Percentiles rank a stretch among this genome's conserved stretches.
These are phyloP conservation scores for Palaemon carinicauda DNA, from an alignment of 1,140 invertebrate genomes.

Conservation along the genomic window DNA sequence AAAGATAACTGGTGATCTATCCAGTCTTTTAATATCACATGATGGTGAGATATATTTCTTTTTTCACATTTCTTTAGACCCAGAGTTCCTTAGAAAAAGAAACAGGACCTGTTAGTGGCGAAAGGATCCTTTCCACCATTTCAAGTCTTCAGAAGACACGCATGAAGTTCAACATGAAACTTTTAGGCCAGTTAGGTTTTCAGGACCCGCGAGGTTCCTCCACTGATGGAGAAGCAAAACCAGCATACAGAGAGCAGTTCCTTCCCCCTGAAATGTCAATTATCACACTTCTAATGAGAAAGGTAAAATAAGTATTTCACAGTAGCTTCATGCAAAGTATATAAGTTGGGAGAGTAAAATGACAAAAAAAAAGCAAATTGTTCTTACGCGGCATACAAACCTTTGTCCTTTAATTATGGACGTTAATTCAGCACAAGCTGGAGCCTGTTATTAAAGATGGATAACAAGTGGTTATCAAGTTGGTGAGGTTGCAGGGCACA, in stretches of 20 bases:
- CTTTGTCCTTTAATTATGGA: too few relatives aligned
- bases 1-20: too few relatives aligned
- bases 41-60: not conserved
- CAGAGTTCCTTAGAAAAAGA: conserved; percentile 51
- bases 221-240: conserved; percentile 76
- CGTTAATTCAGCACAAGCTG: too few relatives aligned
- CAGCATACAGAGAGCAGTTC: conserved; percentile 94
- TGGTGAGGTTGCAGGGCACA: too few relatives aligned
- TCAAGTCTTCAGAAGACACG: conserved; percentile 84
- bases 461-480: too few relatives aligned
- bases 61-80: not conserved
- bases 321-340: too few relatives aligned
- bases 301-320: conserved; percentile 70
- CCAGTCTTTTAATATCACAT: too few relatives aligned
- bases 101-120: conserved; percentile 61
- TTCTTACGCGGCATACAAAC: too few relatives aligned
- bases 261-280: conserved; percentile 96
- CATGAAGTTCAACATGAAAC: conserved; percentile 88
- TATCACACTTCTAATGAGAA: conserved; percentile 89
- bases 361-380: too few relatives aligned
- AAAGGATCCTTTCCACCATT: conserved; percentile 72
- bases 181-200: conserved; percentile 79
- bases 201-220: conserved; percentile 65
- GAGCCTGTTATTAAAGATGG: too few relatives aligned
- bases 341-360: too few relatives aligned